Evolutionary conservation across 2,888 invertebrate species (phyloP), one percentile per base, ranked within the genome.

Genomic region (Nineta flava): DNA sequence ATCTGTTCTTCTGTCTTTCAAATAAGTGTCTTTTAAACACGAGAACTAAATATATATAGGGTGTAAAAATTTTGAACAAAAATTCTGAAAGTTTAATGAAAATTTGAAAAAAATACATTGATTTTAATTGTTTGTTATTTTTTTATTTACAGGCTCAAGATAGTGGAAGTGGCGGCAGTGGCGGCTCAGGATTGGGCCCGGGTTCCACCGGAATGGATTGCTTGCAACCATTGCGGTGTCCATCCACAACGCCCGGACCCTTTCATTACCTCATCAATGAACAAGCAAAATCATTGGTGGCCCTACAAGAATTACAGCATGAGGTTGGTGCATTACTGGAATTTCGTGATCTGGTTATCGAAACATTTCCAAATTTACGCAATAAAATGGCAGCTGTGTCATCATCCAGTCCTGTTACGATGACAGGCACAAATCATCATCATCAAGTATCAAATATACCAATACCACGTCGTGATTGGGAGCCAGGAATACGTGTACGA

Each of bases 261-360:
- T 83, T 85, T 68, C 85, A 87, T 68, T 82, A 82, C 67, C 79
- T 86, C 71, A 81, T 84, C 70, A 85, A 79, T 72, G 88, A 88
- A 72, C 87, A 88, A 75, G 87, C 88, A 65, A 90, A 88, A 72
- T 90, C 88, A 58, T 72, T 85, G 68, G 81, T 83, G 61, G 84
- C 82, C 55, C 74, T 90, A 66, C 88, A 90, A 76, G 90, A 90
- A 74, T 77, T 90, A 68, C 90, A 90, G 79, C 85, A 88, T 83
- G 90, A 90, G 75, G 90, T 90, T 73, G 87, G 88, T 57, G 87
- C 87, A 60, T 71, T 90, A 61, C 78, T 90, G 70, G 87, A 90
- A 75, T 90, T 90, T 70, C 84, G 90, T 71, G 88, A 90, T 72
- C 81, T 88, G 77, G 90, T 90, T 76, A 87, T 90, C 79, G 88